Evolutionary conservation across 2,797 vertebrate genomes (phyloP), one percentile per base, ranked within the genome.

Genomic region (Tauraco hartlaubi): DNA sequence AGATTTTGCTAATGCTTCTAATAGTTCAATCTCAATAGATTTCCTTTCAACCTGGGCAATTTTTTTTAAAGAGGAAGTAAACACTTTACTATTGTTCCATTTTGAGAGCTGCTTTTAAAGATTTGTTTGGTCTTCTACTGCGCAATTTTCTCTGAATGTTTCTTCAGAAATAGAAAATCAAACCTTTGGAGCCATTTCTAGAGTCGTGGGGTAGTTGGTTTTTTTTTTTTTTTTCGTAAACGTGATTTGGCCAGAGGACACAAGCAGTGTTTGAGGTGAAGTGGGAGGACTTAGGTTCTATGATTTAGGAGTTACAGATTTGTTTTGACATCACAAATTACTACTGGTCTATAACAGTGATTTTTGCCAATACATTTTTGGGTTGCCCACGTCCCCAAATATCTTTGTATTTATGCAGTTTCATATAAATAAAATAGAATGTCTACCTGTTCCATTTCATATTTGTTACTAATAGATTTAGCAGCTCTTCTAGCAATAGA

Each of bases 1-100:
- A 87, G 18, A 48, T 89, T 92, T 91, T 91, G 39, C 20, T 90
- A 44, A 48, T 90, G 51, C 62, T 85, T 92, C n/a, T 95, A 78
- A 62, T 64, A 77, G 79, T 54, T 91, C 56, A 68, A 1, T 92
- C 54, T 72, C 63, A 73, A 54, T 77, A 54, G 54, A 88, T 83
- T 88, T 43, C 63, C 48, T 91, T 90, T 91, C 64, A 93, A 51
- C 43, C 11, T 31, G 25, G n/a, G n/a, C 62, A 72, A 10, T 89
- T 76, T 90, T 73, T 55, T 44, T 7, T 21, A 39, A 89, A 87
- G 75, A 59, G 31, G n/a, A 62, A 80, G 29, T 78, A 72, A 94
- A 76, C 63, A 35, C 31, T 77, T 88, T 52, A 26, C 28, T 76
- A 8, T 84, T 94, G 20, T 81, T 95, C 54, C 0, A 1, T 78